Evolutionary conservation across 2,797 vertebrate genomes (phyloP).

Genomic region (Huso huso): DNA sequence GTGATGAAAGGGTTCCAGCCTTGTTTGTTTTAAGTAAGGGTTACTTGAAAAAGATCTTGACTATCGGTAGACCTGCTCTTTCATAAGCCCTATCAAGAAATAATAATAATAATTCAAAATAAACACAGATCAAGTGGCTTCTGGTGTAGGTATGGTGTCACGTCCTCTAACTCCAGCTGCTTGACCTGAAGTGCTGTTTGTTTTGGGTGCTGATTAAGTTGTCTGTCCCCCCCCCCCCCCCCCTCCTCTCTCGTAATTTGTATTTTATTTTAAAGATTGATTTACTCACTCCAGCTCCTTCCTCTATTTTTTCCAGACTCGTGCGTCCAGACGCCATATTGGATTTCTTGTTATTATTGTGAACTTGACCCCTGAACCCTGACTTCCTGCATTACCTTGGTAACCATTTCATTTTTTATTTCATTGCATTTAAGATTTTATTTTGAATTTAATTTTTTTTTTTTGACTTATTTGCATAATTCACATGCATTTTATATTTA

Average conservation of each 20-base stretch:
- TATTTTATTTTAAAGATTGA: neutral
- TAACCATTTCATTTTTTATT: conserved; percentile 99
- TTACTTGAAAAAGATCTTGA: conserved; percentile 59
- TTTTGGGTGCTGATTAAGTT: neutral
- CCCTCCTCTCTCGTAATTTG: conserved; percentile 5
- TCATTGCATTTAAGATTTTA: conserved; percentile 52
- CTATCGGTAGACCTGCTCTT: conserved; percentile 65
- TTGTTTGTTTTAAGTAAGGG: conserved; percentile 54
- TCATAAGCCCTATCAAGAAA: conserved; percentile 46
- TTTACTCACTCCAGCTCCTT: conserved; percentile 89
- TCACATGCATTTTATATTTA: conserved; percentile 26
- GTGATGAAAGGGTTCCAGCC: too few relatives aligned
- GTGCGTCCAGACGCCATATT: conserved; percentile 85
- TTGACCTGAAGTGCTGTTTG: conserved; percentile 43
- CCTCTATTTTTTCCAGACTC: conserved; percentile 97
- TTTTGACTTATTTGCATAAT: conserved; percentile 33
- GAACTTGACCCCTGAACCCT: conserved; percentile 98
- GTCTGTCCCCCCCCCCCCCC: conserved; percentile 32
- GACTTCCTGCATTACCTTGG: conserved; percentile 99
- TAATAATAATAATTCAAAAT: conserved; percentile 1
- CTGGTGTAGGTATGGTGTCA: conserved; percentile 39
- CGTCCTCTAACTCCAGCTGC: conserved; percentile 51
- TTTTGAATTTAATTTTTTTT: conserved; percentile 55
- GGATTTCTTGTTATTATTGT: conserved; percentile 98
- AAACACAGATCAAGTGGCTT: conserved; percentile 42